Base-by-base conservation (phyloP, 2,797 vertebrate species). In the Kryptolebias ocellatus region DNA sequence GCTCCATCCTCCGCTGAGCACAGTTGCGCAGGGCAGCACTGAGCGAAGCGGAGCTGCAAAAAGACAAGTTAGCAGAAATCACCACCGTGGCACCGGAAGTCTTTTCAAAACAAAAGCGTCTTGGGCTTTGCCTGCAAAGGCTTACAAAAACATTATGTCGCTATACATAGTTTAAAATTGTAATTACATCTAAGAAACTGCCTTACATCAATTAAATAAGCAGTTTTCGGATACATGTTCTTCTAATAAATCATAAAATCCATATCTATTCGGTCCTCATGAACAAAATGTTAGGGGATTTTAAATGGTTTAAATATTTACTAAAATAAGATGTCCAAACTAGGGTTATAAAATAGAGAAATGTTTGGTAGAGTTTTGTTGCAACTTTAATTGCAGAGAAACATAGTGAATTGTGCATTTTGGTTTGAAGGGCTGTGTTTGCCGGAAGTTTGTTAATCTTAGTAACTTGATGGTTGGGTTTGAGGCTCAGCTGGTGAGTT, bases 401-500 rank as follows among this genome's bases (percentile, higher is more conserved):
- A 45, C 12, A 16, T 15, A 37, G 6, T 8, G 8, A 10, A 4
- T 45, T 16, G 1, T 34, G n/a, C 15, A 9, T 64, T 71, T 87
- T 65, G 77, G 72, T 78, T 77, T 83, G 61, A 67, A 59, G 60
- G 46, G 5, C 0, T 1, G 0, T 65, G 6, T 18, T 24, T 9
- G 0, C 60, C 46, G 59, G 75, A 86, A 57, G 45, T 29, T 7
- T 47, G 4, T 46, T 10, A 64, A 55, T 69, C n/a, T 16, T 12
- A 0, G 0, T 0, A 0, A 0, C 37, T 72, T 77, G 10, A 70
- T 2, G 4, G 15, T 45, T 54, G 14, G 34, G 44, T 83, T 84
- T 83, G 81, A 87, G 88, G 89, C 89, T 92, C 79, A 89, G 84
- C 79, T 90, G 81, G 70, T 64, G 68, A 81, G 53, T 72, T 74